Evolutionary conservation across 2,888 invertebrate species (phyloP), one percentile per base, ranked within the genome.

Genomic region (Synanthedon formicaeformis): DNA sequence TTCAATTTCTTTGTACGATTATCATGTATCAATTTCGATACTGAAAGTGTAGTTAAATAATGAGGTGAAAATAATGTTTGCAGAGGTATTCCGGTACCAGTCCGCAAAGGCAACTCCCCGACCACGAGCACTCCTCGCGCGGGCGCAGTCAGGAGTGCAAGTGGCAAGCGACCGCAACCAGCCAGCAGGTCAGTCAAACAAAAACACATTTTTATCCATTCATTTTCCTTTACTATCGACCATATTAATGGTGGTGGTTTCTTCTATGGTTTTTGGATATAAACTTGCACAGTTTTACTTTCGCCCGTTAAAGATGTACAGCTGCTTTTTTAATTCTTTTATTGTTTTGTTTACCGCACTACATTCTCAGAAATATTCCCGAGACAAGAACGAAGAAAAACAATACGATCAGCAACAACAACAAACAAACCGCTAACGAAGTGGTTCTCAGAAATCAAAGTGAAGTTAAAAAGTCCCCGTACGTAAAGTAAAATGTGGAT

Each of bases 21-120:
- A 4, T 18, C 18, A 18, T 18, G 18, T 18, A 23, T 23, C 23
- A 23, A 23, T 34, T 6, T 8, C 2, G 8, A 34, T 34, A 34
- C 27, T 34, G 27, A 8, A 34, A 8, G 6, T 5, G 2, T 34
- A 34, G 8, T 6, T 6, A 8, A 34, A 23, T 23, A 23, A 23
- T 23, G 2, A 27, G 27, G 6, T 27, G 27, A 27, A 34, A 34
- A 34, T 34, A 34, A 34, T 34, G 10, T 16, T 49, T 23, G 18
- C 70, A 87, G 87, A 40, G 89, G 89, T 49, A 91, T 91, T 58
- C 90, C 90, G 16, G 86, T 90, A 10, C 82, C 89, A 4, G 84
- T 83, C 2, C 77, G 80, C 41, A 90, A 89, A 60, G 78, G 83
- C 34, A 64, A 66, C 1, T 84, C 85, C 0, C 86, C 87, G 0